Percentiles rank a stretch among this genome's conserved stretches.
These are phyloP conservation scores for Brienomyrus longianalis DNA, from an alignment of 2,113 vertebrate species.

Conservation along the genomic window DNA sequence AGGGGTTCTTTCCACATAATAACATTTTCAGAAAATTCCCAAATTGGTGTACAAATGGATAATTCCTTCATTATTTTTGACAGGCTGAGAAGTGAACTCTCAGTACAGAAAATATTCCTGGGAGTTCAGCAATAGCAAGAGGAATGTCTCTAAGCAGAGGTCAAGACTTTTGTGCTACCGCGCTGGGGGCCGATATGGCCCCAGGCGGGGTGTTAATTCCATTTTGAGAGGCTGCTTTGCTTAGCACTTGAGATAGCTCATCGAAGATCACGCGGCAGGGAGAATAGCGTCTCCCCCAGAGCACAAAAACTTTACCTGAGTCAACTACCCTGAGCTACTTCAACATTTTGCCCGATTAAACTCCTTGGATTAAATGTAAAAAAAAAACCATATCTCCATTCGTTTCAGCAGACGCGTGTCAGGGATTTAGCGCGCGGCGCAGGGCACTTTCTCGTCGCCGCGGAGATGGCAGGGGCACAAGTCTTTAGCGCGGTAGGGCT, in stretches of 20 bases:
- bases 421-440: conserved; percentile 4
- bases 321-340: not conserved
- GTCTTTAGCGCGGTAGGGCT: conserved; percentile 63
- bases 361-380: not conserved
- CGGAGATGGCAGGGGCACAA: conserved; percentile 64
- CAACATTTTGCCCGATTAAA: conserved; percentile 14
- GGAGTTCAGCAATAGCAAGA: not conserved
- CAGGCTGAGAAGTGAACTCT: not conserved
- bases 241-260: not conserved
- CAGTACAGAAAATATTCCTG: not conserved
- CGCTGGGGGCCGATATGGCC: not conserved
- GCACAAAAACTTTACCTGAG: conserved; percentile 8
- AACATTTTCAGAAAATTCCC: not conserved
- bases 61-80: conserved; percentile 1
- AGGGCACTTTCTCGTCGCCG: conserved; percentile 20
- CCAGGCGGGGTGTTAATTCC: not conserved
- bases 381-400: not conserved
- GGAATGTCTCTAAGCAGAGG: not conserved
- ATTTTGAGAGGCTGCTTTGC: not conserved
- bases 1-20: not conserved
- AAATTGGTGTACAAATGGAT: not conserved
- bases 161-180: not conserved
- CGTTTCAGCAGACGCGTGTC: not conserved
- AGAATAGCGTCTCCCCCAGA: not conserved
- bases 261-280: not conserved